A percentile compares a stretch with the other conserved stretches of the same genome.
These are phyloP conservation scores for Psephotus haematonotus DNA, from an alignment of 2,113 vertebrate species.

Conservation along the genomic window DNA sequence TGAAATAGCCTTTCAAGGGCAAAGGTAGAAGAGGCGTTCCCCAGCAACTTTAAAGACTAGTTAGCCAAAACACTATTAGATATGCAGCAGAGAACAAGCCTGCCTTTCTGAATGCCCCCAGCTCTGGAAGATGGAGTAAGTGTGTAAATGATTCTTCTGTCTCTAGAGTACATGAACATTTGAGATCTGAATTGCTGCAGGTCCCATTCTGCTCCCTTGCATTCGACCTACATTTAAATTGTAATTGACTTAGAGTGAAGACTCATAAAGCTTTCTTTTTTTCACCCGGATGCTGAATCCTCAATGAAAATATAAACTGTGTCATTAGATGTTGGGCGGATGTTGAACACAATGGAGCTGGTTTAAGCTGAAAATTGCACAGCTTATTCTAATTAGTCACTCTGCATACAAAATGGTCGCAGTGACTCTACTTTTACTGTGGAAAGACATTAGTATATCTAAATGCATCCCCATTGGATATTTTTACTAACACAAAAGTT, in stretches of 20 bases:
- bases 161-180: constrained; percentile 26
- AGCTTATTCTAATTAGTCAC: constrained; percentile 30
- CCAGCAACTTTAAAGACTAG: constrained; percentile 37
- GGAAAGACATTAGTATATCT: neutral
- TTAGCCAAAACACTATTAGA: constrained; percentile 46
- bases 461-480: neutral
- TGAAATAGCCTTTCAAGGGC: constrained; percentile 59
- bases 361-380: constrained; percentile 19
- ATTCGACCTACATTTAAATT: constrained; percentile 58
- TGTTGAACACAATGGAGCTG: constrained; percentile 5
- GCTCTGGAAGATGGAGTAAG: constrained; percentile 25
- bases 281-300: neutral
- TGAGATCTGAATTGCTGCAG: constrained; percentile 63
- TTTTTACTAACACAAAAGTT: neutral
- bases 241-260: constrained; percentile 49
- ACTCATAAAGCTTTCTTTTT: constrained; percentile 5
- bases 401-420: neutral
- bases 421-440: neutral
- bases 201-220: constrained; percentile 47
- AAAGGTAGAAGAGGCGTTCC: constrained; percentile 49
- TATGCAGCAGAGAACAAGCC: constrained; percentile 46
- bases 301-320: constrained; percentile 54
- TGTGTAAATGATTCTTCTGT: constrained; percentile 53
- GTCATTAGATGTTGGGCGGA: constrained; percentile 1
- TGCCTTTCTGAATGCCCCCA: constrained; percentile 35